Conservation (phyloP, 2,797 vertebrate species). For the Nasua narica region DNA sequence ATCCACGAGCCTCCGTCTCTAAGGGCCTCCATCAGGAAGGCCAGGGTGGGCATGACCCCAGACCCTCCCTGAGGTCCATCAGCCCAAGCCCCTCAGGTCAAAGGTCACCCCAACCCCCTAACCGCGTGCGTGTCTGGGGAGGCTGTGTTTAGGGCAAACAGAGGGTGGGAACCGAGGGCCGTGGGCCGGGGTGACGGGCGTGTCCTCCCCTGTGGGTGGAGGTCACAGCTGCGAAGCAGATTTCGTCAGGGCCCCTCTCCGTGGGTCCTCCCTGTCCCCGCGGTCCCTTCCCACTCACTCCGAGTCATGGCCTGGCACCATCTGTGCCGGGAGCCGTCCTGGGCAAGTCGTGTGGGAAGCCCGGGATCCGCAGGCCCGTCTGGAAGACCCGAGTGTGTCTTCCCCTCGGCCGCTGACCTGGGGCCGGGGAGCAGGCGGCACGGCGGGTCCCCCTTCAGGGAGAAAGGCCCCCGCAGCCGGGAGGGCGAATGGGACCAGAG, state of each 20-base stretch:
- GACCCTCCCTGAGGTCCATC: slow-evolving; percentile 43
- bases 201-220: neutral
- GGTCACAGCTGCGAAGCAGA: neutral
- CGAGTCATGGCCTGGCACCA: neutral
- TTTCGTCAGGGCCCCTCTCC: too few relatives aligned
- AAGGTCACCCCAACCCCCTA: neutral
- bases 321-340: rapidly evolving
- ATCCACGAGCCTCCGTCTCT: rapidly evolving
- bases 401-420: rapidly evolving
- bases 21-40: neutral
- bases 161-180: neutral
- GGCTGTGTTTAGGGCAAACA: neutral
- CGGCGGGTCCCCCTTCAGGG: rapidly evolving
- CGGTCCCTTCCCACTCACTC: rapidly evolving
- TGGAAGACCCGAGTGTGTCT: rapidly evolving
- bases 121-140: neutral
- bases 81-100: slow-evolving; percentile 38
- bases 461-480: rapidly evolving
- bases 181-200: neutral
- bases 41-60: neutral
- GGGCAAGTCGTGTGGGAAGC: neutral
- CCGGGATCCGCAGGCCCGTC: neutral
- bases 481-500: rapidly evolving
- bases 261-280: rapidly evolving
- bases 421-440: neutral